Base-by-base conservation (phyloP, 2,797 vertebrate species). In the Bucorvus abyssinicus region DNA sequence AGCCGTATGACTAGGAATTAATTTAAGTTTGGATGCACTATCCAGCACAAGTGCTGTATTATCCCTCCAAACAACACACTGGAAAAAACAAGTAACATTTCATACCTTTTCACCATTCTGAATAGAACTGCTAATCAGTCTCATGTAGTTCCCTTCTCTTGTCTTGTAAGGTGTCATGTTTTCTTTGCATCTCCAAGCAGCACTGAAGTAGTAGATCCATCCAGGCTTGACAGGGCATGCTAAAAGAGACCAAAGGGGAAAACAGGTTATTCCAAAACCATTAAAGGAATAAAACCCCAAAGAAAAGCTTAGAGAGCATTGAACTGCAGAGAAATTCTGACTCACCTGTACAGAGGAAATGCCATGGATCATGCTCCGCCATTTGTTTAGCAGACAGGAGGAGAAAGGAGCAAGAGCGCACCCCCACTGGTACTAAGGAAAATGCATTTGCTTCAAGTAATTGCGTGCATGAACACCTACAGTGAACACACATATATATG, bases 171-270 rank as follows among this genome's bases (percentile, higher is more conserved):
- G 40, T 95, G 91, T 98, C 98, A 19, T 97, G 97, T 98, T 94
- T 98, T 98, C 97, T 98, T 98, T 92, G 98, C 98, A 55, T 98
- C 98, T 93, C 98, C 98, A 69, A 98, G 97, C 94, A 98, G 90
- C 98, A 98, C 98, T 6, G 97, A 97, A 56, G 98, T 98, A 95
- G 98, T 98, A 57, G 98, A 97, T 34, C 26, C 47, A 20, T 9
- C 29, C 27, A 76, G 20, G 14, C 64, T 56, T 60, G 70, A 71
- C 49, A 67, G 26, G 49, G 50, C 59, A 47, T 45, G 34, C 34
- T 55, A 44, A 12, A 55, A 65, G 59, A 81, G 49, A 12, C 70
- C 57, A 45, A 55, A 65, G 15, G 18, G 9, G 7, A 40, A 60
- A 82, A 61, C 18, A 32, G 47, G 9, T 55, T 71, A 56, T 67